These are phyloP conservation scores for Bucorvus abyssinicus DNA, from an alignment of 2,797 vertebrate genomes.

Conservation along the genomic window DNA sequence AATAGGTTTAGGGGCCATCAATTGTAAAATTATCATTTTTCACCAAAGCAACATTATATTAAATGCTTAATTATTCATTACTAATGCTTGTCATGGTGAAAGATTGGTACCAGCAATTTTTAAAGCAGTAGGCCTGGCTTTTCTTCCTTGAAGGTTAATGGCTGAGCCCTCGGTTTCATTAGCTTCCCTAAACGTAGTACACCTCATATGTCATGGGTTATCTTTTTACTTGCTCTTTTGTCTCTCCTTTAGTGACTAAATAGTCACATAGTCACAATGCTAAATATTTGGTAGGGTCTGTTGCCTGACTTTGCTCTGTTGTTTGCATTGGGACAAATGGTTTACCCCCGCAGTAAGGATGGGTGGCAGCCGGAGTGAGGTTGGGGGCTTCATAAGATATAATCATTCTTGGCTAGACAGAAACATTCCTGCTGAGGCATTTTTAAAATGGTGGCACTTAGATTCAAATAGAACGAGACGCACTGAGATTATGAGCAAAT, in stretches of 20 bases:
- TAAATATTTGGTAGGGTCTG: not conserved
- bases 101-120: conserved; percentile 86
- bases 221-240: not conserved
- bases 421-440: not conserved
- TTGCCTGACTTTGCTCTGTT: conserved; percentile 63
- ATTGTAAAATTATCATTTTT: conserved; percentile 91
- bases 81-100: conserved; percentile 91
- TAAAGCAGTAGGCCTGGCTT: conserved; percentile 84
- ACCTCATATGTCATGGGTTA: conserved; percentile 81
- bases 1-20: conserved; percentile 87
- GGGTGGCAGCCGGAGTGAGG: not conserved
- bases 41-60: conserved; percentile 88
- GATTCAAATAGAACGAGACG: conserved; percentile 25
- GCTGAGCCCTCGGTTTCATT: conserved; percentile 81
- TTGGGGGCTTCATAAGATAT: not conserved
- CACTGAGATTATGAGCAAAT: conserved; percentile 61
- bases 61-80: conserved; percentile 98
- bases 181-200: conserved; percentile 79
- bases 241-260: conserved; percentile 62
- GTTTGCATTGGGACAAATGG: conserved; percentile 33
- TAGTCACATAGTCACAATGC: not conserved
- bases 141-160: conserved; percentile 90
- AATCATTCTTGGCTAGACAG: not conserved
- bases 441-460: conserved; percentile 32
- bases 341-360: not conserved